phyloP scores from a whole-genome alignment of 1,140 invertebrate genomes.

The Latrodectus geometricus region DNA sequence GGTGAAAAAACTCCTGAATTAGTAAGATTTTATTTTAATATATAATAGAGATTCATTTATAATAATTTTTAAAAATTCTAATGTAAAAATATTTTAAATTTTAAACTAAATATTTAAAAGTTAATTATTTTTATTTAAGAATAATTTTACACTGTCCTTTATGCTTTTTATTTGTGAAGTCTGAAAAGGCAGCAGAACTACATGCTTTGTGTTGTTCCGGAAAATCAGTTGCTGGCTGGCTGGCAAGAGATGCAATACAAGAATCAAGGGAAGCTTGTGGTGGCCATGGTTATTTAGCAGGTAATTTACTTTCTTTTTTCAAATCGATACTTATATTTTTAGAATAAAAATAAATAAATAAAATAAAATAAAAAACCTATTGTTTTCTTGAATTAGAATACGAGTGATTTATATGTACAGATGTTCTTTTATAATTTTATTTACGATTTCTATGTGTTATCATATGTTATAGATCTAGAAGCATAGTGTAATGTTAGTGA shows the following conservation, averaged over 20 bases:
- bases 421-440: too few relatives aligned
- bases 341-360: too few relatives aligned
- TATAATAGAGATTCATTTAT: neutral
- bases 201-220: constrained; percentile 80
- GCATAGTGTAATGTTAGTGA: too few relatives aligned
- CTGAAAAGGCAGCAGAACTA: constrained; percentile 42
- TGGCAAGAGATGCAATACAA: constrained; percentile 84
- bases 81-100: too few relatives aligned
- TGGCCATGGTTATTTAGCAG: constrained; percentile 76
- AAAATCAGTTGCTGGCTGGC: constrained; percentile 91
- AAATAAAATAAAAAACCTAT: too few relatives aligned
- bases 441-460: too few relatives aligned
- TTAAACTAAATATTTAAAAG: too few relatives aligned
- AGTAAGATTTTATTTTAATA: constrained; percentile 64
- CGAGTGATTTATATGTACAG: too few relatives aligned
- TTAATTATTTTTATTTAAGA: neutral
- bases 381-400: too few relatives aligned
- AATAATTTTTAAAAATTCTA: neutral
- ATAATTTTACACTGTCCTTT: too few relatives aligned
- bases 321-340: neutral
- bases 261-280: constrained; percentile 91
- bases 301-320: constrained; percentile 62
- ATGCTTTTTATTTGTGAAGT: constrained; percentile 7
- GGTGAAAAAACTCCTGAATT: constrained; percentile 69
- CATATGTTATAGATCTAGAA: too few relatives aligned